These are phyloP conservation scores for Nephrotoma flavescens DNA, from an alignment of 2,888 invertebrate species.

Conservation along the genomic window DNA sequence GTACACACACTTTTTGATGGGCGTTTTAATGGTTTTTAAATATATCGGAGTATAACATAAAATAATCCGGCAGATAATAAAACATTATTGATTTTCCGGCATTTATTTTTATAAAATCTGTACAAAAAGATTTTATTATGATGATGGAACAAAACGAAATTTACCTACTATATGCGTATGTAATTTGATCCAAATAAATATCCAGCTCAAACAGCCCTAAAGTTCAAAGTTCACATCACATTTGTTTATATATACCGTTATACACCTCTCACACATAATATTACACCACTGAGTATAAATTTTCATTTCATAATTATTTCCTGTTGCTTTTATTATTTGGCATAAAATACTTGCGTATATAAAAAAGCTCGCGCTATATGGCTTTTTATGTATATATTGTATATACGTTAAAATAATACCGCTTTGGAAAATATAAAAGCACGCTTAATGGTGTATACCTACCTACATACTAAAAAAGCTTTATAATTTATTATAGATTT, in stretches of 20 bases:
- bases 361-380: neutral
- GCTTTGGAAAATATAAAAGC: neutral
- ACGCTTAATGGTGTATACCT: neutral
- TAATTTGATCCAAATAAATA: too few relatives aligned
- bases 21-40: too few relatives aligned
- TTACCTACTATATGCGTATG: too few relatives aligned
- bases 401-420: neutral
- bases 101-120: too few relatives aligned
- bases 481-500: neutral
- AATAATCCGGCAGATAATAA: too few relatives aligned
- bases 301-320: neutral
- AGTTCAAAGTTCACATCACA: neutral
- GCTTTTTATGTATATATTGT: neutral
- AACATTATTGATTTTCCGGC: too few relatives aligned
- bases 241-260: neutral
- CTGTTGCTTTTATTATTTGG: neutral
- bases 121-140: too few relatives aligned
- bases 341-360: neutral
- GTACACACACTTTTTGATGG: too few relatives aligned
- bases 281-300: neutral
- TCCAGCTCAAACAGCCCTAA: neutral
- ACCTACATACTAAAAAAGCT: neutral
- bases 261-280: neutral
- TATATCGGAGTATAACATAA: too few relatives aligned
- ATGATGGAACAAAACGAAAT: too few relatives aligned